Conservation (phyloP, 2,888 invertebrate genomes). For the Dynastes maya region DNA sequence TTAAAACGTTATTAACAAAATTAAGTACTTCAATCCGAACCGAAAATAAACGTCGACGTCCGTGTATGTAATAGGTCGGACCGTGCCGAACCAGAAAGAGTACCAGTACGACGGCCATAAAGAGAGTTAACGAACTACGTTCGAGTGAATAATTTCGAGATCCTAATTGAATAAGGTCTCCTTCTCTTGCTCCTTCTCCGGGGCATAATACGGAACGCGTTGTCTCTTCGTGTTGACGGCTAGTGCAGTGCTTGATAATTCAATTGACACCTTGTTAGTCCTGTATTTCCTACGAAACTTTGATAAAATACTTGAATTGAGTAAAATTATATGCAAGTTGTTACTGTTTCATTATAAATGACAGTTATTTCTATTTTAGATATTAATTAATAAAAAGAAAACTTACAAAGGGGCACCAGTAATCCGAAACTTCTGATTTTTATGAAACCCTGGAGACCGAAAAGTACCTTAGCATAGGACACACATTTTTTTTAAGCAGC, state of each 20-base stretch:
- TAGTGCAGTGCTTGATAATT: not conserved
- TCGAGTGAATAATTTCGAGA: constrained; percentile 37
- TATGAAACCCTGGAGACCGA: no score
- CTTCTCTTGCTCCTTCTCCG: not conserved
- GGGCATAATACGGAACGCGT: constrained; percentile 3
- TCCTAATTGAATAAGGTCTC: constrained; percentile 40
- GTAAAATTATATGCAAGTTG: no score
- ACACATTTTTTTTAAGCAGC: no score
- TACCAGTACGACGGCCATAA: not conserved
- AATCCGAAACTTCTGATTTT: no score
- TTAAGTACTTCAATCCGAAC: constrained; percentile 13
- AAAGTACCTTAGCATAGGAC: no score
- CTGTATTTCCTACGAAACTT: no score
- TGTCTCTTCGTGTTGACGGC: not conserved
- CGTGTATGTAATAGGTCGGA: not conserved
- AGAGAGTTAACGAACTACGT: constrained; percentile 39
- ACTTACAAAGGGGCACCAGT: no score
- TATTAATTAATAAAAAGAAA: no score
- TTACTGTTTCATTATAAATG: no score
- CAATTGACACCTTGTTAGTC: no score
- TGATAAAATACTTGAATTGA: no score
- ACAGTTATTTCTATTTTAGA: no score
- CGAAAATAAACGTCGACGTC: not conserved
- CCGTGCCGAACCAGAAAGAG: not conserved
- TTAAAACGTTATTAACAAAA: constrained; percentile 28